Percentiles rank a stretch among this genome's conserved stretches.
phyloP scores from a whole-genome alignment of 2,797 vertebrate genomes.

The Crenuchus spilurus region DNA sequence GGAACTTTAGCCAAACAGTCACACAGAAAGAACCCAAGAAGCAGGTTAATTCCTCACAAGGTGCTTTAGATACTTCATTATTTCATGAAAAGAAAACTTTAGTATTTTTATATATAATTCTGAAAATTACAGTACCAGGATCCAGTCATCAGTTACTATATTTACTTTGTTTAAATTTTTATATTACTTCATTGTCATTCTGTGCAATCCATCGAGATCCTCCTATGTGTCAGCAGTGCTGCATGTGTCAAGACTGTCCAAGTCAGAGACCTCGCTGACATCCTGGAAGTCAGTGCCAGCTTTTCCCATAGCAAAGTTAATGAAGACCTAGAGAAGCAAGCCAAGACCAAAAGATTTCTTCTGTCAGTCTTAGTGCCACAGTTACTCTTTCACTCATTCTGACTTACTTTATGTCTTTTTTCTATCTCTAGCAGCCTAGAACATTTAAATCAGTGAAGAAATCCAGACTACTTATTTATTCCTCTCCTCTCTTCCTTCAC shows the following conservation, averaged over 20 bases:
- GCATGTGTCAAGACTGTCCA: slow-evolving; percentile 54
- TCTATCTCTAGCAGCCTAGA: not conserved
- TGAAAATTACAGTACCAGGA: slow-evolving; percentile 14
- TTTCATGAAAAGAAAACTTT: not conserved
- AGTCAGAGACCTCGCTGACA: slow-evolving; percentile 47
- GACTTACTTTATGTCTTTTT: not conserved
- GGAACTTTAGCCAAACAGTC: not conserved
- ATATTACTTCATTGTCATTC: slow-evolving; percentile 1
- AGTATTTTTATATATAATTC: not conserved
- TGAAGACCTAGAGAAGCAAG: slow-evolving; percentile 85
- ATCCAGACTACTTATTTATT: not conserved
- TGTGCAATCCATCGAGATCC: not conserved
- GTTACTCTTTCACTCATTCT: slow-evolving; percentile 56
- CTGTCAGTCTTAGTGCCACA: slow-evolving; percentile 65
- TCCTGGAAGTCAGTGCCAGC: slow-evolving; percentile 59
- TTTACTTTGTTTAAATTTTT: slow-evolving; percentile 33
- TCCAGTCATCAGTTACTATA: not conserved
- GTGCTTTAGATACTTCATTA: slow-evolving; percentile 15
- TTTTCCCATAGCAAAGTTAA: slow-evolving; percentile 93
- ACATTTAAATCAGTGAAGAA: not conserved
- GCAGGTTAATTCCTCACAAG: not conserved
- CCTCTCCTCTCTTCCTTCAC: not conserved
- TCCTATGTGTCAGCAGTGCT: slow-evolving; percentile 47
- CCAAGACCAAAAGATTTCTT: slow-evolving; percentile 53
- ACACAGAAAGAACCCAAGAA: not conserved